Evolutionary conservation across 2,113 vertebrate species (phyloP), one percentile per base, ranked within the genome.

Genomic region (Eurypyga helias): DNA sequence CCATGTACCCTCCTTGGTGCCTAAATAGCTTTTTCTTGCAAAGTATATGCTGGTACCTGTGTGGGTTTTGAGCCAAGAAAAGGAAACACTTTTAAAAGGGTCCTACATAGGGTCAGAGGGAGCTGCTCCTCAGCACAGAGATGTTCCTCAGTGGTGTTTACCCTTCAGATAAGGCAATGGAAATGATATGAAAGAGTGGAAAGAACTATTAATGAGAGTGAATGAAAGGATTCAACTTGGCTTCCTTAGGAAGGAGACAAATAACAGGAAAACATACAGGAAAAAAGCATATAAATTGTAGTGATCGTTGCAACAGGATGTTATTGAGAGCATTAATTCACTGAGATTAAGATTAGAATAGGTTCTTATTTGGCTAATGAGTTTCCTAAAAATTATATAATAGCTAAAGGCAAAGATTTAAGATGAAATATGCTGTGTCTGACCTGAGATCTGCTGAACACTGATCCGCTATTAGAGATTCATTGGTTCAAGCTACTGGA

Each of bases 371-470:
- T 95, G 80, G 90, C 90, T 94, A 96, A 93, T 92, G 88, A 96
- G 92, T 95, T 94, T 96, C 80, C 55, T 60, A 90, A 95, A 93
- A 94, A 90, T 91, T 94, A 88, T 76, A 58, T 95, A 95, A 95
- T 92, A 91, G 73, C 73, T 95, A 88, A 93, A 54, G 73, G 41
- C 66, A 91, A 96, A 94, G 90, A 93, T 91, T 90, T 90, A 66
- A 94, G 71, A 89, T 94, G 84, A 94, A 93, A 95, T 93, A 91
- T 52, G 76, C 57, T 57, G 45, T 41, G 57, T 94, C 55, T 92
- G 88, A 95, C 90, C 87, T 89, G 86, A 96, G 94, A 82, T 95
- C 77, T 92, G 66, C 77, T 72, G 65, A 93, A 82, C 83, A 67
- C 90, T 92, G 89, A 93, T 96, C 95, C 7, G 54, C 80, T 96